These are phyloP conservation scores for Marcusenius ussheri DNA, from an alignment of 2,113 vertebrate genomes.

Conservation along the genomic window DNA sequence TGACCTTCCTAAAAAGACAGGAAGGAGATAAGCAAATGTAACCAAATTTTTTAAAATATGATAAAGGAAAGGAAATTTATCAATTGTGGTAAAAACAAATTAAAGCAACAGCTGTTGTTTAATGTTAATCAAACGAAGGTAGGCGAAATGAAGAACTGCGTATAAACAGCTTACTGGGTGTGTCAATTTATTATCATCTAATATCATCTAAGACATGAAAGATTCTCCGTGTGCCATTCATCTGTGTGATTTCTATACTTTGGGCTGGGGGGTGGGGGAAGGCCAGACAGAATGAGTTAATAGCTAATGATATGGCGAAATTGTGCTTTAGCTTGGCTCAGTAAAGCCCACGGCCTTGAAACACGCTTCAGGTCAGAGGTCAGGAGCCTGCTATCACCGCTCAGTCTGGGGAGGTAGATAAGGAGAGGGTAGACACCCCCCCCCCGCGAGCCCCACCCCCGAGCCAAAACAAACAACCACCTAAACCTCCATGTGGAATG, in stretches of 20 bases:
- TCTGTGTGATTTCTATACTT: neutral
- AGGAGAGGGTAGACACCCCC: neutral
- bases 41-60: neutral
- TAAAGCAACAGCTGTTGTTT: neutral
- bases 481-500: neutral
- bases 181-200: neutral
- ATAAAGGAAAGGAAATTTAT: neutral
- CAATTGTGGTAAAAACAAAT: neutral
- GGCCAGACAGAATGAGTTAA: neutral
- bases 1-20: neutral
- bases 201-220: neutral
- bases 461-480: neutral
- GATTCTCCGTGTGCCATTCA: neutral
- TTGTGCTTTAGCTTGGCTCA: neutral
- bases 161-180: too few relatives aligned
- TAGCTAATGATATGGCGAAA: neutral
- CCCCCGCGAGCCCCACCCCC: neutral
- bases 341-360: neutral
- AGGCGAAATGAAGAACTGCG: neutral
- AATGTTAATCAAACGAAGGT: neutral
- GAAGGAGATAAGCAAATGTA: neutral
- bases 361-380: neutral
- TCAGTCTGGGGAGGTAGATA: neutral
- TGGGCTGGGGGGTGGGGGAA: neutral
- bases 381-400: neutral